phyloP scores from a whole-genome alignment of 2,888 invertebrate genomes.

The Nemapogon koenigi region DNA sequence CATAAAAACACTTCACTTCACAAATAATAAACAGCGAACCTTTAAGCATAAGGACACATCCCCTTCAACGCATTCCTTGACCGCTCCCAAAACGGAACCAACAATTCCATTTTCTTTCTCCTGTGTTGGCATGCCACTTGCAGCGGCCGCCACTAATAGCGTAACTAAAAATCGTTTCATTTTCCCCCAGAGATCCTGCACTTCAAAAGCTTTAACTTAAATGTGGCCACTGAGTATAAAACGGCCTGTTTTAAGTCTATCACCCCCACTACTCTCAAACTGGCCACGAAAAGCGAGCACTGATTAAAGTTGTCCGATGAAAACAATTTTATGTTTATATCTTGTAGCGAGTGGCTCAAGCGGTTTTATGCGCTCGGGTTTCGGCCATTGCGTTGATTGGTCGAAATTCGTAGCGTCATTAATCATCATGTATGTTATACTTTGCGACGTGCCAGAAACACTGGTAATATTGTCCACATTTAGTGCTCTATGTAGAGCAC shows the following conservation, averaged over 20 bases:
- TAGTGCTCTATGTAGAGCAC: too few species aligned
- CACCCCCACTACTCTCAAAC: conserved; percentile 46
- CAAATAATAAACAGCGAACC: conserved; percentile 42
- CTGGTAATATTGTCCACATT: too few species aligned
- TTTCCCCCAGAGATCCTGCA: conserved; percentile 30
- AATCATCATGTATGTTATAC: too few species aligned
- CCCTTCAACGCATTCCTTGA: conserved; percentile 74
- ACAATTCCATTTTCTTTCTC: conserved; percentile 59
- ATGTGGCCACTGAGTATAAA: conserved; percentile 46
- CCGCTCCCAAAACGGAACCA: conserved; percentile 65
- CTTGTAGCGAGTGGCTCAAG: conserved; percentile 5
- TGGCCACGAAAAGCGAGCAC: conserved; percentile 40
- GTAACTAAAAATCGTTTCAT: conserved; percentile 55
- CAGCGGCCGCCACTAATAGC: conserved; percentile 57
- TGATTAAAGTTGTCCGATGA: conserved; percentile 46
- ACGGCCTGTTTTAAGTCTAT: conserved; percentile 52
- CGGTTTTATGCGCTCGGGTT: too few species aligned
- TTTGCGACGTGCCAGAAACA: too few species aligned
- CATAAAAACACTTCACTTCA: conserved; percentile 2
- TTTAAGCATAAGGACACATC: conserved; percentile 76
- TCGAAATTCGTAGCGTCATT: too few species aligned
- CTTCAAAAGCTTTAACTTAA: conserved; percentile 54
- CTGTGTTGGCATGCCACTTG: conserved; percentile 51
- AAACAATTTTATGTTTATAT: conserved; percentile 46
- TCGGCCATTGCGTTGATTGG: too few species aligned